Evolutionary conservation across 1,140 invertebrate genomes (phyloP).

Genomic region (Drosophila mauritiana): DNA sequence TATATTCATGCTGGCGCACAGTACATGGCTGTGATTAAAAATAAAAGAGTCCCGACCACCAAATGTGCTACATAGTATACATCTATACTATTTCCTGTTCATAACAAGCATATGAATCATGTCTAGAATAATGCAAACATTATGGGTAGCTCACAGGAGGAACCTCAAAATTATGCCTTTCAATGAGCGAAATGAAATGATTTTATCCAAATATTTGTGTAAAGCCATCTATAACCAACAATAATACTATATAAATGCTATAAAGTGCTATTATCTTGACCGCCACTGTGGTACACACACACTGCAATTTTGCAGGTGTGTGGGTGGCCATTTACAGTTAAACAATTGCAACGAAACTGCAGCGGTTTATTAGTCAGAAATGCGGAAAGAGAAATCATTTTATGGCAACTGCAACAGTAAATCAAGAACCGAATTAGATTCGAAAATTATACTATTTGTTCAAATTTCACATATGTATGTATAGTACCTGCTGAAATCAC

Average conservation of each 20-base stretch:
- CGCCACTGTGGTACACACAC: not conserved
- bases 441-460: conserved; percentile 21
- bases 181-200: too few relatives aligned
- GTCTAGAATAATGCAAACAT: not conserved
- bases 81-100: conserved; percentile 3
- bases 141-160: too few relatives aligned
- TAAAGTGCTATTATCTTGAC: not conserved
- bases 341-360: conserved; percentile 16
- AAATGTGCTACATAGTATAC: not conserved
- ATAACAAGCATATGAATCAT: conserved; percentile 21
- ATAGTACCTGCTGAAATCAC: not conserved
- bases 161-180: too few relatives aligned
- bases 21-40: conserved; percentile 25
- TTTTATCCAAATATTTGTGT: too few relatives aligned
- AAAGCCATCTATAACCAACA: too few relatives aligned
- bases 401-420: conserved; percentile 33
- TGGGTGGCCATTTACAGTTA: conserved; percentile 14
- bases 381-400: conserved; percentile 9
- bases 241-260: not conserved
- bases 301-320: not conserved
- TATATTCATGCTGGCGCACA: conserved; percentile 37
- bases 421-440: conserved; percentile 24
- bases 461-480: not conserved
- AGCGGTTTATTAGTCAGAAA: conserved; percentile 27
- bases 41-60: conserved; percentile 11